phyloP scores from a whole-genome alignment of 1,140 invertebrate genomes.

The Potamilus streckersoni region DNA sequence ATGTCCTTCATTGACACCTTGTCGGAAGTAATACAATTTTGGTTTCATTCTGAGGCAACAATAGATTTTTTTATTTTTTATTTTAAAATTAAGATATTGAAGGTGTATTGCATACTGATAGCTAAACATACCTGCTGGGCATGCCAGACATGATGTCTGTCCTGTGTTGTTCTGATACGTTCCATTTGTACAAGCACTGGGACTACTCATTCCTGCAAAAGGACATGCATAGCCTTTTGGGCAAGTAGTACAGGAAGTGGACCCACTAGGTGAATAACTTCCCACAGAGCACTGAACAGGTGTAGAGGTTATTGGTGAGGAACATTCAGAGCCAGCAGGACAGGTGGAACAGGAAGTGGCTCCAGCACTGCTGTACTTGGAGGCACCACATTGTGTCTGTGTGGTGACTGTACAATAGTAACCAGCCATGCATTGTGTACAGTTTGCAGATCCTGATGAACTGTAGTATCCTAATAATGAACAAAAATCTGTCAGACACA shows the following conservation, averaged over 20 bases:
- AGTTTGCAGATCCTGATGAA: slow-evolving; percentile 32
- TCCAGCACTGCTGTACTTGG: slow-evolving; percentile 47
- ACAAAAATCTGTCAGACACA: background rate
- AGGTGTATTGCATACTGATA: slow-evolving; percentile 29
- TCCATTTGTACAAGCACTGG: slow-evolving; percentile 44
- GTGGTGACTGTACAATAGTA: slow-evolving; percentile 50
- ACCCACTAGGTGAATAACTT: slow-evolving; percentile 43
- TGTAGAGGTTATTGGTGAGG: slow-evolving; percentile 13
- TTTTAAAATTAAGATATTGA: background rate
- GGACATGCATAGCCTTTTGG: slow-evolving; percentile 49
- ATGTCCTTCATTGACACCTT: too few species aligned
- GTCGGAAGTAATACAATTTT: too few species aligned
- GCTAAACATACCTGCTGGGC: slow-evolving; percentile 44
- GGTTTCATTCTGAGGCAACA: too few species aligned
- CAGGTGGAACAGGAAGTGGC: slow-evolving; percentile 48
- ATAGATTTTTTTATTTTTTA: too few species aligned
- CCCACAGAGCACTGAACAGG: slow-evolving; percentile 51
- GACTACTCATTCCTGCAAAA: slow-evolving; percentile 38
- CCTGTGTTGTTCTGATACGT: slow-evolving; percentile 52
- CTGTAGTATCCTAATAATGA: slow-evolving; percentile 42
- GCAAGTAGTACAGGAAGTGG: slow-evolving; percentile 46
- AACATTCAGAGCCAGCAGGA: slow-evolving; percentile 51
- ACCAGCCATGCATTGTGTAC: slow-evolving; percentile 53
- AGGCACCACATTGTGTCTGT: slow-evolving; percentile 42
- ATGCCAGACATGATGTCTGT: slow-evolving; percentile 46